Conservation (phyloP, 2,888 invertebrate genomes). For the Oligia strigilis region DNA sequence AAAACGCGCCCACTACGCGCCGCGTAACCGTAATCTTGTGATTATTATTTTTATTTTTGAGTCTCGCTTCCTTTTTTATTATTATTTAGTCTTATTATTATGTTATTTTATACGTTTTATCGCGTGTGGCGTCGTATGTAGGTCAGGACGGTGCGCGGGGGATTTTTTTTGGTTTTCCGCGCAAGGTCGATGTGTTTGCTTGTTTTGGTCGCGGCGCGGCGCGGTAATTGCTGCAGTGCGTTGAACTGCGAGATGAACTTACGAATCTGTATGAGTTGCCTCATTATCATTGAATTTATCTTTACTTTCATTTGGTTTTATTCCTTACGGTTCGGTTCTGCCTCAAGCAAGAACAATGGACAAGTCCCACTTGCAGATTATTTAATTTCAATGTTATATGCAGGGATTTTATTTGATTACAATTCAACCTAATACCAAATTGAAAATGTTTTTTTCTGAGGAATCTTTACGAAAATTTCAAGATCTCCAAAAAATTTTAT, state of each 20-base stretch:
- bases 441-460: not conserved
- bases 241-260: slow-evolving; percentile 68
- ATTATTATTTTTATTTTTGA: slow-evolving; percentile 89
- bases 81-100: slow-evolving; percentile 86
- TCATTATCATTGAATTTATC: slow-evolving; percentile 46
- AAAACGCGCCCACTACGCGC: slow-evolving; percentile 83
- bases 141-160: slow-evolving; percentile 84
- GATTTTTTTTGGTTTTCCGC: slow-evolving; percentile 86
- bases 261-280: slow-evolving; percentile 45
- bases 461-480: not conserved
- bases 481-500: not conserved
- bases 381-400: not conserved
- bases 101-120: slow-evolving; percentile 86
- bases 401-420: not conserved
- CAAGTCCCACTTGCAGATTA: not conserved
- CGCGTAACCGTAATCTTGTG: slow-evolving; percentile 87
- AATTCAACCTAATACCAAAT: not conserved
- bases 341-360: not conserved
- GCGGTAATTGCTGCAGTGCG: slow-evolving; percentile 70
- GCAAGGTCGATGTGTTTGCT: slow-evolving; percentile 85
- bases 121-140: slow-evolving; percentile 85
- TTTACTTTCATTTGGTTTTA: slow-evolving; percentile 39
- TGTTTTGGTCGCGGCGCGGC: slow-evolving; percentile 71
- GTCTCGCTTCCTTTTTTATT: slow-evolving; percentile 82
- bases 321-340: not conserved